Base-by-base conservation (phyloP, 2,888 invertebrate species). In the Nomada flava region DNA sequence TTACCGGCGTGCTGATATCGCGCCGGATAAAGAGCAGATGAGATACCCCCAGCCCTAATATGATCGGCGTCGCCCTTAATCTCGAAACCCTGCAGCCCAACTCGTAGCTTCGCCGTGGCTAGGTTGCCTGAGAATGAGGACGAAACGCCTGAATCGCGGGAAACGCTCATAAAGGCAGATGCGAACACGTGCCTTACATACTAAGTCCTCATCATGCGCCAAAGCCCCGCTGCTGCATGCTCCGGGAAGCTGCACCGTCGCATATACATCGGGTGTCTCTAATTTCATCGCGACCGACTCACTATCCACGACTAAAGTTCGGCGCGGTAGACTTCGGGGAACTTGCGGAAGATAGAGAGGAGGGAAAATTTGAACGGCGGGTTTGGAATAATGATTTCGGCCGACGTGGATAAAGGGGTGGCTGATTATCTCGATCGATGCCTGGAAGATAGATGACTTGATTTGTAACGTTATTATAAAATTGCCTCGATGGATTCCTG, bases 121-220 rank as follows among this genome's bases (percentile, higher is more conserved):
- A 86, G 88, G 82, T 84, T 87, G 85, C 85, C 83, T 79, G 89
- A 90, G 91, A 93, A 92, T 90, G 91, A 92, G 92, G 88, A 90
- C 90, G 91, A 91, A 91, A 92, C 89, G 91, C 90, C 89, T 90
- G 89, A 92, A 92, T 91, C 90, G 90, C 91, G 84, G 89, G 88
- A 89, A 92, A 90, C 90, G 89, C 91, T 93, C 93, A 92, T 93
- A 93, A 93, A 93, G 92, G 91, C 90, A 90, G 92, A 93, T 92
- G 92, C 91, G 91, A 91, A 91, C 92, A 92, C 93, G 93, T 93
- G 93, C 92, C 90, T 92, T 91, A 92, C 93, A 93, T 93, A 92
- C 92, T 91, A 84, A 88, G 89, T 86, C 84, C 89, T 81, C 88
- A 84, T 88, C 81, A 76, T 77, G 74, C 86, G 81, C 82, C 88